phyloP scores from a whole-genome alignment of 2,888 invertebrate species.

The Conomelus anceps region DNA sequence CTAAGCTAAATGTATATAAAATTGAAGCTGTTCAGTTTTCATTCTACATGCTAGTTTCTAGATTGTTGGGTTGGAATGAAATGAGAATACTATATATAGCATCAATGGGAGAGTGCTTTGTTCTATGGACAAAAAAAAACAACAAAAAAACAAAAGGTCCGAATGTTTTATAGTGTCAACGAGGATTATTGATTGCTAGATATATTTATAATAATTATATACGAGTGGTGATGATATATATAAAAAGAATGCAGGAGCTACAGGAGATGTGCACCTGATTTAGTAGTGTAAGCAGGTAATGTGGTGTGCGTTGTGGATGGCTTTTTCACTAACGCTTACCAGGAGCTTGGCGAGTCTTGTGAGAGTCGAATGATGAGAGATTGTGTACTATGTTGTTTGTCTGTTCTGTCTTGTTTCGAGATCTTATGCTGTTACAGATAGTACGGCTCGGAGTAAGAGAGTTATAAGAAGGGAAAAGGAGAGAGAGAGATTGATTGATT shows the following conservation, averaged over 20 bases:
- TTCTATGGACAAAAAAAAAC: neutral
- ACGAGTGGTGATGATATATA: neutral
- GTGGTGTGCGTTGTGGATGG: neutral
- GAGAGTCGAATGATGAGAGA: neutral
- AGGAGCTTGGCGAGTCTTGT: neutral
- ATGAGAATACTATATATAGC: neutral
- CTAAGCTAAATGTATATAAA: neutral
- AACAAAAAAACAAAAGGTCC: neutral
- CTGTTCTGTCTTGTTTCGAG: neutral
- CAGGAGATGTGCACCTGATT: slow-evolving; percentile 9
- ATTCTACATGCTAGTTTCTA: neutral
- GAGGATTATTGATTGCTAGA: neutral
- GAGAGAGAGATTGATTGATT: neutral
- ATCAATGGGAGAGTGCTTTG: neutral
- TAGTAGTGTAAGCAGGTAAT: neutral
- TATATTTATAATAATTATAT: neutral
- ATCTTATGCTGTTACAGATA: neutral
- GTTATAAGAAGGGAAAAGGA: neutral
- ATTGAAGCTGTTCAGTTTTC: neutral
- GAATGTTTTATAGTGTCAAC: neutral
- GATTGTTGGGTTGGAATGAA: neutral
- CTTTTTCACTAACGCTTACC: neutral
- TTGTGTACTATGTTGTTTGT: neutral
- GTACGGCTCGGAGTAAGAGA: neutral
- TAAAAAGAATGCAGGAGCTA: slow-evolving; percentile 4